phyloP scores from a whole-genome alignment of 1,140 invertebrate species.

The Pygmarrhopalites habei region DNA sequence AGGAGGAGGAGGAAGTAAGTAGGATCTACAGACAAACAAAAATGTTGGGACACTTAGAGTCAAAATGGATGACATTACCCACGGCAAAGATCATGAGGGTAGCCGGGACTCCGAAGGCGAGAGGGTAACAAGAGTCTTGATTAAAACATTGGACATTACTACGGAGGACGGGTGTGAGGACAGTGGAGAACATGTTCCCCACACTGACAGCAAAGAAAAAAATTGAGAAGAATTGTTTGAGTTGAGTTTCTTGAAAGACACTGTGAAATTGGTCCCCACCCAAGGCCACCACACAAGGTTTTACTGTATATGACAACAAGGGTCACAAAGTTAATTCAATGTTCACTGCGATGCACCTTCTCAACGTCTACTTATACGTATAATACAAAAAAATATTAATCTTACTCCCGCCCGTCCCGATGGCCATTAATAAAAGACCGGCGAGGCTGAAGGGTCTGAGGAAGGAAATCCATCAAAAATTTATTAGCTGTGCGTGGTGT shows the following conservation, averaged over 20 bases:
- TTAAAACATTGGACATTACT: slow-evolving; percentile 51
- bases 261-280: slow-evolving; percentile 57
- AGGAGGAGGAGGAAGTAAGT: too few relatives aligned
- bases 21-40: too few relatives aligned
- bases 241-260: slow-evolving; percentile 43
- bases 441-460: slow-evolving; percentile 43
- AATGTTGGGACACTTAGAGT: too few relatives aligned
- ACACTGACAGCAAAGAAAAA: slow-evolving; percentile 56
- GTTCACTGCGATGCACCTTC: too few relatives aligned
- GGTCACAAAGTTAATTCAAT: too few relatives aligned
- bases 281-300: slow-evolving; percentile 51
- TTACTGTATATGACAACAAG: too few relatives aligned
- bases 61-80: too few relatives aligned
- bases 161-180: slow-evolving; percentile 51
- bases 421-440: slow-evolving; percentile 49
- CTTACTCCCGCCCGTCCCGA: slow-evolving; percentile 51
- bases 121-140: slow-evolving; percentile 51
- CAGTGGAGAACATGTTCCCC: slow-evolving; percentile 51
- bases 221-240: slow-evolving; percentile 53
- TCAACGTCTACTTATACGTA: too few relatives aligned
- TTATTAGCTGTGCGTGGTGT: slow-evolving; percentile 26
- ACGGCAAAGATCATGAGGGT: slow-evolving; percentile 47
- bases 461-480: background rate
- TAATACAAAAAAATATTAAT: too few relatives aligned
- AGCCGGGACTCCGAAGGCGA: slow-evolving; percentile 56